Conservation (phyloP, 2,113 vertebrate genomes). For the Ahaetulla prasina region DNA sequence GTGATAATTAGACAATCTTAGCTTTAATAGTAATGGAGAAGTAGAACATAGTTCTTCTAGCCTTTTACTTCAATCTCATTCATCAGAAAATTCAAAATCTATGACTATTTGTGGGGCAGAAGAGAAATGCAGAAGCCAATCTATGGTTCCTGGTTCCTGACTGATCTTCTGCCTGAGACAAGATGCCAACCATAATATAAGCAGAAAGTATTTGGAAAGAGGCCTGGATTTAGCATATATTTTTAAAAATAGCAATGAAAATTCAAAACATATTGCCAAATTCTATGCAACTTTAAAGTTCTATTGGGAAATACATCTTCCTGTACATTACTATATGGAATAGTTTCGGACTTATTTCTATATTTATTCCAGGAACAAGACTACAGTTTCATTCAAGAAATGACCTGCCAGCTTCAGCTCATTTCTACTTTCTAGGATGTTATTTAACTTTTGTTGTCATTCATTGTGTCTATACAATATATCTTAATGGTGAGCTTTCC, state of each 20-base stretch:
- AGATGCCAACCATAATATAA: conserved; percentile 46
- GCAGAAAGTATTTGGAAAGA: conserved; percentile 39
- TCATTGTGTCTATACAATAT: background rate
- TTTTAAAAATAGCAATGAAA: conserved; percentile 55
- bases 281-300: conserved; percentile 47
- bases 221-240: conserved; percentile 41
- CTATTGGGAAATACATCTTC: conserved; percentile 37
- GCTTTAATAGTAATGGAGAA: conserved; percentile 49
- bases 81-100: conserved; percentile 35
- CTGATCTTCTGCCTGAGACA: conserved; percentile 58
- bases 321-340: conserved; percentile 34
- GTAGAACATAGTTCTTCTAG: conserved; percentile 50
- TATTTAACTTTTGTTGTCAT: background rate
- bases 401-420: conserved; percentile 4
- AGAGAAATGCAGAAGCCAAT: conserved; percentile 47
- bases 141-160: conserved; percentile 55
- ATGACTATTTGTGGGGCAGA: conserved; percentile 53
- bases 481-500: background rate
- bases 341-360: conserved; percentile 26
- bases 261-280: conserved; percentile 53
- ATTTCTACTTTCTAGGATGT: background rate
- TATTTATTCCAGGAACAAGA: conserved; percentile 25
- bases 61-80: conserved; percentile 54
- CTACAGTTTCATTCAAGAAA: conserved; percentile 33
- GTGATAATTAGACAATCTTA: conserved; percentile 47